Base-by-base conservation (phyloP, 2,113 vertebrate species). In the Eonycteris spelaea region DNA sequence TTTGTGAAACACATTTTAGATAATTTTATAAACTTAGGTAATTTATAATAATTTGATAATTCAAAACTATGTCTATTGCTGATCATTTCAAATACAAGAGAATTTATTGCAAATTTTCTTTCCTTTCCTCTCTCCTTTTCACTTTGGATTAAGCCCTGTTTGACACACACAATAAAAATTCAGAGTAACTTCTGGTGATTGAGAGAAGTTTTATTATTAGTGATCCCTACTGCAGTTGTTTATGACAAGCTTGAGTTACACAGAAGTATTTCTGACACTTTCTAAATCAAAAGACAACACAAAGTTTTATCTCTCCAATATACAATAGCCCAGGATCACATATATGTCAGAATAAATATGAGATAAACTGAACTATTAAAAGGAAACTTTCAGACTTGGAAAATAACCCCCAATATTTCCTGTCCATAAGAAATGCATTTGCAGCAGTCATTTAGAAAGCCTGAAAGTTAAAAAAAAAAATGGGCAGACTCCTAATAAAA, bases 361-460 rank as follows among this genome's bases (percentile, higher is more conserved):
- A 95, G 22, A 90, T 93, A 93, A 82, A 65, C 21, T 40, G 68
- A 83, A 86, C 53, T 90, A 71, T 95, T 93, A 90, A 96, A 93
- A 30, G 16, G 13, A 92, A 85, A 79, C 61, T 59, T 2, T 83
- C 57, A 55, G n/a, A 80, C 59, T 68, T 6, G 15, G 59, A 59
- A 26, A 28, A 77, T 51, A 51, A 22, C 77, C 16, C 11, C 68
- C 14, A 79, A n/a, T 85, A 70, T 51, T 57, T 71, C 55, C 92
- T 70, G 14, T 67, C 40, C 30, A 61, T 68, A 89, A 86, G 38
- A 92, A 92, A 95, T 68, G 11, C 18, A 61, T 73, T 55, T 33
- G 0, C 43, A 86, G 33, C 13, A 70, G 33, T 45, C 55, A 89
- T 51, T 79, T 38, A 78, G n/a, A 88, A 92, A 89, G 8, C 16